Percentiles rank a stretch among this genome's conserved stretches.
These are phyloP conservation scores for Elymnias hypermnestra DNA, from an alignment of 1,140 invertebrate species.

Conservation along the genomic window DNA sequence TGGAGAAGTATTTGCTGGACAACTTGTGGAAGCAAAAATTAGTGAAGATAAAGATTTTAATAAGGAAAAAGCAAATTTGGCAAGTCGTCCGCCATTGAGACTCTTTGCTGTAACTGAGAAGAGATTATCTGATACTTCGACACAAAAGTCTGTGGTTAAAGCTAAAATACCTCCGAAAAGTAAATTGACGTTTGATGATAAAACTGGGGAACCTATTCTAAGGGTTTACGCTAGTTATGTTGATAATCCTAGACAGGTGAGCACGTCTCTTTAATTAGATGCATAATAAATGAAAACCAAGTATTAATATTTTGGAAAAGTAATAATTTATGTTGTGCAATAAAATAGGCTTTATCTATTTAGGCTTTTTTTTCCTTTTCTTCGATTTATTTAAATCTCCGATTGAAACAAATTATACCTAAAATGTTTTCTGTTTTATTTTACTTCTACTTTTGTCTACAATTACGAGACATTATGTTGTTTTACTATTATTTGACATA, in stretches of 20 bases:
- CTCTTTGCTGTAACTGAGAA: constrained; percentile 40
- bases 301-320: too few species aligned
- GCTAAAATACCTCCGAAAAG: constrained; percentile 62
- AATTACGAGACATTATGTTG: too few species aligned
- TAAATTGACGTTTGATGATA: constrained; percentile 59
- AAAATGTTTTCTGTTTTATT: too few species aligned
- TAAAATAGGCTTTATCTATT: too few species aligned
- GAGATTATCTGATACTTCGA: constrained; percentile 24
- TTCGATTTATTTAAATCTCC: too few species aligned
- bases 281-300: too few species aligned
- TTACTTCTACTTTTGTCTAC: too few species aligned
- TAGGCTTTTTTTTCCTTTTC: too few species aligned
- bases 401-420: too few species aligned
- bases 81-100: constrained; percentile 44
- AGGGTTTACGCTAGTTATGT: constrained; percentile 65
- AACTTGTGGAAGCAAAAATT: constrained; percentile 56
- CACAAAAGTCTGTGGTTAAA: constrained; percentile 43
- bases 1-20: constrained; percentile 48
- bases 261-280: too few species aligned
- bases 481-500: too few species aligned
- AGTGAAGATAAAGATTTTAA: constrained; percentile 61
- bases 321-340: too few species aligned
- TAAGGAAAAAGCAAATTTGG: constrained; percentile 43
- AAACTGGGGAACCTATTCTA: constrained; percentile 60
- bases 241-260: constrained; percentile 52